These are phyloP conservation scores for Argyrosomus regius DNA, from an alignment of 2,797 vertebrate species.

Conservation along the genomic window DNA sequence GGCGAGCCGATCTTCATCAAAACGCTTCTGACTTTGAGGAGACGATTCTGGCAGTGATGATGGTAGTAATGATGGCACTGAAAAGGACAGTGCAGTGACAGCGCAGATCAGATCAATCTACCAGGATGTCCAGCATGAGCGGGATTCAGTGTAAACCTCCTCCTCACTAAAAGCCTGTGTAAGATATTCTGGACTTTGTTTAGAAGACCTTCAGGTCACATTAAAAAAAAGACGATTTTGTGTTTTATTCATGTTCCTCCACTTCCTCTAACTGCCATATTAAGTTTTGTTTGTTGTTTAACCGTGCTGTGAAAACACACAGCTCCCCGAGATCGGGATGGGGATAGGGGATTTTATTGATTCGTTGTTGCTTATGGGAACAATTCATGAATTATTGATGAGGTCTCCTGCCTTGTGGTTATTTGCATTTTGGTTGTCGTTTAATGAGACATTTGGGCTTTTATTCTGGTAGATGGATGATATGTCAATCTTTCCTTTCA, in stretches of 20 bases:
- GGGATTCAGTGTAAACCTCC: background rate
- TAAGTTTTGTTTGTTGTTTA: constrained; percentile 44
- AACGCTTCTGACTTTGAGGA: constrained; percentile 45
- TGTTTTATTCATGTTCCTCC: constrained; percentile 17
- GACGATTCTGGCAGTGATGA: constrained; percentile 26
- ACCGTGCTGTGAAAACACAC: constrained; percentile 17
- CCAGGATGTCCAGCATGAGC: background rate
- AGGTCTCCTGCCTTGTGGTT: constrained; percentile 47
- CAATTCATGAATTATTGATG: constrained; percentile 75
- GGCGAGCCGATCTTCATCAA: constrained; percentile 44
- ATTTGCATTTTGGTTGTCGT: constrained; percentile 65
- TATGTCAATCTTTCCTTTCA: constrained; percentile 42
- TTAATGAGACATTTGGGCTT: constrained; percentile 62
- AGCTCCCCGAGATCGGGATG: constrained; percentile 39
- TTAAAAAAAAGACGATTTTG: constrained; percentile 28
- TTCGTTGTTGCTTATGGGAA: constrained; percentile 67
- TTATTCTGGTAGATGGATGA: constrained; percentile 55
- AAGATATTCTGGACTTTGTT: background rate
- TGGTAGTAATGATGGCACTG: constrained; percentile 16
- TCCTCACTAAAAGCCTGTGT: background rate
- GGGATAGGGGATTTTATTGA: constrained; percentile 60
- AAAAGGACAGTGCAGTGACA: background rate
- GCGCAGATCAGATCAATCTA: background rate
- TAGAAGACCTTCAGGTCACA: background rate
- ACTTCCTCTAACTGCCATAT: constrained; percentile 18